phyloP scores from a whole-genome alignment of 1,140 invertebrate genomes.

The Drosophila paulistorum region DNA sequence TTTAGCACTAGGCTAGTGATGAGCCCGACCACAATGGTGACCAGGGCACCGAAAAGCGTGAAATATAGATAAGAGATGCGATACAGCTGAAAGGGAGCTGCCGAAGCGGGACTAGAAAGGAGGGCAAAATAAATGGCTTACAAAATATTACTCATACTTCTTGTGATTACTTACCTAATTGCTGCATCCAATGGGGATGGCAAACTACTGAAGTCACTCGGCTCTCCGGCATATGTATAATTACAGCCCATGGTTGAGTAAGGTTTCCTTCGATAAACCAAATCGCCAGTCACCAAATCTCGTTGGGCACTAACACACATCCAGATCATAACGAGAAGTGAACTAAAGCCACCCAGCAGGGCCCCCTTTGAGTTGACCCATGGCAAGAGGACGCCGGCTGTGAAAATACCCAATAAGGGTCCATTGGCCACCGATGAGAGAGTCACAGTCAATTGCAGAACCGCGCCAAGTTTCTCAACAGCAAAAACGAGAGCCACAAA shows the following conservation, averaged over 20 bases:
- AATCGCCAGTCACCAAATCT: conserved; percentile 86
- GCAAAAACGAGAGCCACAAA: conserved; percentile 87
- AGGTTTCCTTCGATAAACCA: conserved; percentile 87
- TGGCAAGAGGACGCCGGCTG: conserved; percentile 91
- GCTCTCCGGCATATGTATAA: conserved; percentile 83
- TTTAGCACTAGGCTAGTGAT: conserved; percentile 84
- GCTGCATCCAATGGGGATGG: conserved; percentile 30
- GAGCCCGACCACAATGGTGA: conserved; percentile 87
- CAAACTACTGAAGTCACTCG: conserved; percentile 50
- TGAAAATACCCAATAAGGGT: conserved; percentile 91
- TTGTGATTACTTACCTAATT: conserved; percentile 38
- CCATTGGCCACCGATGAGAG: conserved; percentile 88
- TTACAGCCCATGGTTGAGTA: conserved; percentile 89
- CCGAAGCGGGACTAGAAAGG: conserved; percentile 17
- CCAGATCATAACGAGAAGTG: conserved; percentile 91
- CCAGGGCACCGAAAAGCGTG: conserved; percentile 85
- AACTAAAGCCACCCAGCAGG: conserved; percentile 88
- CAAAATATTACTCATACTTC: too few species aligned
- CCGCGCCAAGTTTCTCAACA: conserved; percentile 86
- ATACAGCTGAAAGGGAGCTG: conserved; percentile 61
- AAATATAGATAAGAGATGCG: conserved; percentile 88
- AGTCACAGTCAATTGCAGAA: conserved; percentile 87
- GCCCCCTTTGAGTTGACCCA: conserved; percentile 91
- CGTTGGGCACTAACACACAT: conserved; percentile 91
- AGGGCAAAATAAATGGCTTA: neutral